Conservation (phyloP, 2,888 invertebrate species). For the Terebella lapidaria region DNA sequence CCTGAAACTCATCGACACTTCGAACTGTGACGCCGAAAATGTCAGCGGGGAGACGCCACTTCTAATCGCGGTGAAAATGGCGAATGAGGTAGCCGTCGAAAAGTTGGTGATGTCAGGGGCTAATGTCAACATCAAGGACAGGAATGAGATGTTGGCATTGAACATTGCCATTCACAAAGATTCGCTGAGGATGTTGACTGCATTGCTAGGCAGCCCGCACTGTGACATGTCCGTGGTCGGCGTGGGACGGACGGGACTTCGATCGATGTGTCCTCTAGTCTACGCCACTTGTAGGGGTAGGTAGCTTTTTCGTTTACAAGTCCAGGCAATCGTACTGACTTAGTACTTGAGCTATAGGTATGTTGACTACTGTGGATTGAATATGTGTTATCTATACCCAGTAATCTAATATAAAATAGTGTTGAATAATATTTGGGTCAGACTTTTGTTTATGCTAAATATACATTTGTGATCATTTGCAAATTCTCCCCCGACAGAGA, state of each 20-base stretch:
- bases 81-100: neutral
- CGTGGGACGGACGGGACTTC: neutral
- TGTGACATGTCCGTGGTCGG: neutral
- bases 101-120: slow-evolving; percentile 6
- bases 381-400: no score
- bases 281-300: slow-evolving; percentile 14
- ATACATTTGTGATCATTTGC: neutral
- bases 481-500: slow-evolving; percentile 20
- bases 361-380: no score
- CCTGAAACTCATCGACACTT: neutral
- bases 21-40: neutral
- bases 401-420: no score
- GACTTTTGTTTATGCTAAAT: neutral
- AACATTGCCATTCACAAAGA: slow-evolving; percentile 3
- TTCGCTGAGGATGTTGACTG: neutral
- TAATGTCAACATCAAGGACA: slow-evolving; percentile 1
- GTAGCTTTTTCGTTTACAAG: no score
- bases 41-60: slow-evolving; percentile 2
- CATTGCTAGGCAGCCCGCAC: neutral
- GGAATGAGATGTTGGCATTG: slow-evolving; percentile 1
- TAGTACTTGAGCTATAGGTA: no score
- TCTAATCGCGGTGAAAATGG: neutral
- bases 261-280: slow-evolving; percentile 4
- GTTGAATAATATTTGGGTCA: no score
- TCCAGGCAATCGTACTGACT: no score